These are phyloP conservation scores for Moxostoma hubbsi DNA, from an alignment of 2,797 vertebrate species.

Conservation along the genomic window DNA sequence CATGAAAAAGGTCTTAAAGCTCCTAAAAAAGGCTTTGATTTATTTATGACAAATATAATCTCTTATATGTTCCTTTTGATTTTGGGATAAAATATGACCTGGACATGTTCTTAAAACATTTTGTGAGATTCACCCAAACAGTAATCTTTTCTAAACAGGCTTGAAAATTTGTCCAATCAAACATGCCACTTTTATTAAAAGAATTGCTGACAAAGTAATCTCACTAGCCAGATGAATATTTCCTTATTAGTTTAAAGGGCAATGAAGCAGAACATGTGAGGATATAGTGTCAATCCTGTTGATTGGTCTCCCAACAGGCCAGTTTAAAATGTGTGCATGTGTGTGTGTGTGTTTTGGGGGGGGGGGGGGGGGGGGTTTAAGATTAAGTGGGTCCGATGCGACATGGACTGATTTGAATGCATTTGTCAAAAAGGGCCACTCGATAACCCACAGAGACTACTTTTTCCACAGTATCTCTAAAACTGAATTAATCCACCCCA, in stretches of 20 bases:
- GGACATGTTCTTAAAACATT: too few relatives aligned
- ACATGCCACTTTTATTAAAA: neutral
- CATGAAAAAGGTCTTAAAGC: too few relatives aligned
- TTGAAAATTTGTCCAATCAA: neutral
- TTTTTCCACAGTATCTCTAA: constrained; percentile 11
- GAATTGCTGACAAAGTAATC: neutral
- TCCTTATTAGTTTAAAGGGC: constrained; percentile 6
- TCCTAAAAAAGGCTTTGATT: too few relatives aligned
- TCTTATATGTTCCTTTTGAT: too few relatives aligned
- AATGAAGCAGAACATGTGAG: constrained; percentile 1
- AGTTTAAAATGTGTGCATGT: constrained; percentile 1
- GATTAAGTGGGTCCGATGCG: constrained; percentile 33
- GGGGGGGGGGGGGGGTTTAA: too few relatives aligned
- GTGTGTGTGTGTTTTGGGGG: too few relatives aligned
- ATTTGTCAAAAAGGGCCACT: constrained; percentile 27
- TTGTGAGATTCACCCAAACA: too few relatives aligned
- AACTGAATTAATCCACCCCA: constrained; percentile 35
- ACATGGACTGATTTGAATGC: constrained; percentile 23
- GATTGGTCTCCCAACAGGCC: constrained; percentile 12
- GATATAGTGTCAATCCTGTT: neutral
- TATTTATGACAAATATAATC: too few relatives aligned
- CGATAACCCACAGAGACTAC: constrained; percentile 28
- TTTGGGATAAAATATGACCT: too few relatives aligned
- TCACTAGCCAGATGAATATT: constrained; percentile 7
- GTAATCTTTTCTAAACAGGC: too few relatives aligned